Conservation (phyloP, 2,113 vertebrate species). For the Eubucco bourcierii region DNA sequence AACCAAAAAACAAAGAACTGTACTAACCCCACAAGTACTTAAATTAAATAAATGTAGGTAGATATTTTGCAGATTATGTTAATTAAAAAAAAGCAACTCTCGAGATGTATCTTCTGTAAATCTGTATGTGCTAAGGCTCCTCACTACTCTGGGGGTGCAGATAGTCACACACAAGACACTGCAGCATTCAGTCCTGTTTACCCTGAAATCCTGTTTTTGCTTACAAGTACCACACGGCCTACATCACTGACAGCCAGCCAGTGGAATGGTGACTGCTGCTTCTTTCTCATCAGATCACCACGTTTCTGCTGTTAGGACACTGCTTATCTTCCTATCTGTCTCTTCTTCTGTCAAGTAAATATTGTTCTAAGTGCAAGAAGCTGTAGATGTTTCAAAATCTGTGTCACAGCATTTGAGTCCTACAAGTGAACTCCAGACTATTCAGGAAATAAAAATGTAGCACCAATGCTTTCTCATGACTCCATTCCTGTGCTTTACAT, state of each 20-base stretch:
- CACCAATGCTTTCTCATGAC: neutral
- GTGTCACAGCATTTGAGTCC: neutral
- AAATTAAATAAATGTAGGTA: neutral
- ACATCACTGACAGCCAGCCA: neutral
- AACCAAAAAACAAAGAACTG: too few species aligned
- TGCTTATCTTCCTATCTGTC: neutral
- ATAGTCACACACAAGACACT: neutral
- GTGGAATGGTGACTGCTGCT: neutral
- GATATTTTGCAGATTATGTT: neutral
- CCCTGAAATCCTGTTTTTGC: neutral
- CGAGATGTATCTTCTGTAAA: neutral
- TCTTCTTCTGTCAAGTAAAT: neutral
- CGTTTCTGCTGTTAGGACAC: neutral
- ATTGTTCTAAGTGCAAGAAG: neutral
- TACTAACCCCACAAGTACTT: neutral
- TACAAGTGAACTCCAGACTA: neutral
- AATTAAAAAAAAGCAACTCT: neutral
- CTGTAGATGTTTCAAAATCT: neutral
- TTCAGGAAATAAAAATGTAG: slow-evolving; percentile 7
- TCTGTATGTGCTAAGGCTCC: neutral
- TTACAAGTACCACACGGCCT: neutral
- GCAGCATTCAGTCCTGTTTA: neutral
- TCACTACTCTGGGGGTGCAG: neutral
- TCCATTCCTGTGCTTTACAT: neutral
- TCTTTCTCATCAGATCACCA: neutral